These are phyloP conservation scores for Sanderia malayensis DNA, from an alignment of 30 jellyfish, hydroid and myxozoan species.

Conservation along the genomic window DNA sequence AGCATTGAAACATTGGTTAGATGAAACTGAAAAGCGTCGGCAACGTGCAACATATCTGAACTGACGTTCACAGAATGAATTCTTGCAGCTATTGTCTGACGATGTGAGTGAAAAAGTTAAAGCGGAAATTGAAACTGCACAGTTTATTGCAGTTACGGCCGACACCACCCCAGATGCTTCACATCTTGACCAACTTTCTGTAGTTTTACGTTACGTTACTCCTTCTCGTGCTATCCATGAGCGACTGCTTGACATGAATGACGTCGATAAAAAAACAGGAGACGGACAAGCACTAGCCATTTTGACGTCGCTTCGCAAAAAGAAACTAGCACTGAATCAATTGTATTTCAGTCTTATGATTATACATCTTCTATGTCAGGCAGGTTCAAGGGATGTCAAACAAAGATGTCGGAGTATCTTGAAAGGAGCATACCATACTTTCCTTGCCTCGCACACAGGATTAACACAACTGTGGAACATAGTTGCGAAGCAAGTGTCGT, in stretches of 20 bases:
- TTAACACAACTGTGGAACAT: neutral
- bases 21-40: too few relatives aligned
- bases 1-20: conserved; percentile 16
- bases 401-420: too few relatives aligned
- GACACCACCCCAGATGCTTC: conserved; percentile 4
- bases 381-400: conserved; percentile 1
- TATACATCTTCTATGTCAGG: conserved; percentile 46
- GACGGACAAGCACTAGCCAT: too few relatives aligned
- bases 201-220: conserved; percentile 1
- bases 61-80: conserved; percentile 29
- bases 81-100: conserved; percentile 1
- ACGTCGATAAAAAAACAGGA: conserved; percentile 2
- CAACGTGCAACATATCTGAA: too few relatives aligned
- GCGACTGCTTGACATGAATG: conserved; percentile 3
- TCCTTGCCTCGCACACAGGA: too few relatives aligned
- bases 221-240: neutral
- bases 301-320: conserved; percentile 24
- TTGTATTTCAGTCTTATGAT: conserved; percentile 28
- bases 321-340: conserved; percentile 22
- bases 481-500: neutral
- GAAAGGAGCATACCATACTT: too few relatives aligned
- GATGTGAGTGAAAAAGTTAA: neutral
- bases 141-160: neutral
- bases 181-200: conserved; percentile 11
- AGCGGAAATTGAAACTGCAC: conserved; percentile 4